phyloP scores from a whole-genome alignment of 2,797 vertebrate genomes.

The Periparus ater region DNA sequence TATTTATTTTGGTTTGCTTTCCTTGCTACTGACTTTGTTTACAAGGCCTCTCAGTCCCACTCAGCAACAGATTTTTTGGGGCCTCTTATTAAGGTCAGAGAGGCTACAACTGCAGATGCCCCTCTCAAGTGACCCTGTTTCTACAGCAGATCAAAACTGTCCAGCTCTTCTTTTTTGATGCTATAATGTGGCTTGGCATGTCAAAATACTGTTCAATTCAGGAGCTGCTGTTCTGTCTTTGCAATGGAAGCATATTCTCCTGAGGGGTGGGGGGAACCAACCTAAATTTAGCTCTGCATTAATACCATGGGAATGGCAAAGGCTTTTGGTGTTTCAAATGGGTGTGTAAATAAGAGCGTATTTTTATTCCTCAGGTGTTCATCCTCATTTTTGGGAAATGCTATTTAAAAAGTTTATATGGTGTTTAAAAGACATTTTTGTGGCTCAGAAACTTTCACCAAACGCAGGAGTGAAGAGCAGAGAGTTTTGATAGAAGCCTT shows the following conservation, averaged over 20 bases:
- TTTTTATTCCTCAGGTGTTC: background rate
- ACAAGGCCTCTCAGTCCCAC: background rate
- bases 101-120: background rate
- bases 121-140: background rate
- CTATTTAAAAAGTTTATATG: background rate
- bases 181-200: slow-evolving; percentile 27
- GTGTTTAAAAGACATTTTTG: background rate
- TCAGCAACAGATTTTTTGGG: background rate
- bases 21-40: background rate
- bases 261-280: background rate
- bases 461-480: background rate
- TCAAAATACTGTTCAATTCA: background rate
- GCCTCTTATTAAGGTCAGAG: background rate
- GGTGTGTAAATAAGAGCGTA: background rate
- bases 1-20: background rate
- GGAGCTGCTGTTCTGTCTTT: background rate
- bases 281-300: background rate
- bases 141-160: slow-evolving; percentile 1
- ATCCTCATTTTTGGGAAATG: background rate
- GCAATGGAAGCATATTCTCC: background rate
- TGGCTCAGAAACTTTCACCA: background rate
- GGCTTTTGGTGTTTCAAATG: background rate
- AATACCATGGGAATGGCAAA: background rate
- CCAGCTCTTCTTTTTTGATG: background rate
- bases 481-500: background rate